Conservation (phyloP, 2,888 invertebrate genomes). For the Anthrax anthrax region DNA sequence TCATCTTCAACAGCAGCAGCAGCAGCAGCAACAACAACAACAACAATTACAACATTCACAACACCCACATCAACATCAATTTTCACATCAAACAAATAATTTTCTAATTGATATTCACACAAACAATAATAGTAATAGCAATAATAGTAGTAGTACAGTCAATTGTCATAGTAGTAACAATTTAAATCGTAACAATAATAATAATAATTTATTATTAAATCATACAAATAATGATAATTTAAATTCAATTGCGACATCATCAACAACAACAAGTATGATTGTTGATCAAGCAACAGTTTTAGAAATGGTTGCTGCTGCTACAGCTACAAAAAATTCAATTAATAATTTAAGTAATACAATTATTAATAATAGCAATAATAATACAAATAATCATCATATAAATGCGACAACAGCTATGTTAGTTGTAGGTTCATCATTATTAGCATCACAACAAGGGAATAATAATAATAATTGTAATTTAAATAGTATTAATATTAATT, state of each 20-base stretch:
- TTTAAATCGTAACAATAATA: slow-evolving; percentile 10
- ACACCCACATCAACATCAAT: neutral
- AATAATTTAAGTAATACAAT: neutral
- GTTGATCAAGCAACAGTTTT: slow-evolving; percentile 1
- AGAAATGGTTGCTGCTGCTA: slow-evolving; percentile 29
- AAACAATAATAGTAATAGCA: slow-evolving; percentile 1
- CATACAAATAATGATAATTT: slow-evolving; percentile 10
- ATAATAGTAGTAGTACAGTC: slow-evolving; percentile 6
- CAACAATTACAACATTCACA: neutral
- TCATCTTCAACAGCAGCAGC: slow-evolving; percentile 8
- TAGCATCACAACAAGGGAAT: too few species aligned
- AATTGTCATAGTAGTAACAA: slow-evolving; percentile 17
- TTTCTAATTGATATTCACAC: neutral
- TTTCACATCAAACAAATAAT: neutral
- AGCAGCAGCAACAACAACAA: neutral
- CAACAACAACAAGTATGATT: neutral
- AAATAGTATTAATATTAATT: too few species aligned
- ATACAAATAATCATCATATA: neutral
- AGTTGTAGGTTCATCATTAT: too few species aligned
- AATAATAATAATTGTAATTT: too few species aligned
- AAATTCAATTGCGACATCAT: slow-evolving; percentile 1
- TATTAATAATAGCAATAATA: neutral
- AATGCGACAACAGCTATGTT: slow-evolving; percentile 4
- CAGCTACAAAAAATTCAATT: slow-evolving; percentile 29
- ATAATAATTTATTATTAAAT: slow-evolving; percentile 16